Evolutionary conservation across 2,888 invertebrate genomes (phyloP), one percentile per base, ranked within the genome.

Genomic region (Napeogenes inachia): DNA sequence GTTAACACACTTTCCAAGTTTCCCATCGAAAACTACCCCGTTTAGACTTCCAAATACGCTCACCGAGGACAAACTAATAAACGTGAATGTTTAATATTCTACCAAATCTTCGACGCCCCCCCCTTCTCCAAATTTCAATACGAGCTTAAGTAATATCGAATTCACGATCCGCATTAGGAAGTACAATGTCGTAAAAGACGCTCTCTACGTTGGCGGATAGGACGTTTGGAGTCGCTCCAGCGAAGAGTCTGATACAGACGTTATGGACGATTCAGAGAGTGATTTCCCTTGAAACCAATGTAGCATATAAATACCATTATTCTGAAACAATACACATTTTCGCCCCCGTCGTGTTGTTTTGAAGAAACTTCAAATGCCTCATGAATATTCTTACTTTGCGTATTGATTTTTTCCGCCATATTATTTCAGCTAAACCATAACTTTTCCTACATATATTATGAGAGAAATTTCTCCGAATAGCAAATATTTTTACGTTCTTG

Each of bases 231-330:
- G 58, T 64, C 56, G 64, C 61, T 60, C 59, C 47, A 68, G 65
- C 67, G 67, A 67, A 72, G 71, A 71, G 72, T 70, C 74, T 79
- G 75, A 78, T 79, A 74, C 81, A 79, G 79, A 80, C 80, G 85
- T 81, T 85, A 86, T 82, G 82, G 87, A 76, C 84, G 84, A 82
- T 85, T 82, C 81, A 71, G 75, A 80, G 85, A 89, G 85, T 90
- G 89, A 90, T 90, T 90, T 90, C 89, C 89, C 89, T 82, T 86
- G 89, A 85, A 89, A 87, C 88, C 89, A 84, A 90, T 90, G 90
- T 87, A 85, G 84, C 89, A 87, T 87, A 89, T 87, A 89, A 89
- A 89, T 89, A 89, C 87, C 84, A 86, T 88, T 89, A 89, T 87
- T 87, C 79, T 84, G 85, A 84, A 87, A 88, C 89, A 87, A 87